Evolutionary conservation across 2,797 vertebrate genomes (phyloP).

Genomic region (Trematomus bernacchii): DNA sequence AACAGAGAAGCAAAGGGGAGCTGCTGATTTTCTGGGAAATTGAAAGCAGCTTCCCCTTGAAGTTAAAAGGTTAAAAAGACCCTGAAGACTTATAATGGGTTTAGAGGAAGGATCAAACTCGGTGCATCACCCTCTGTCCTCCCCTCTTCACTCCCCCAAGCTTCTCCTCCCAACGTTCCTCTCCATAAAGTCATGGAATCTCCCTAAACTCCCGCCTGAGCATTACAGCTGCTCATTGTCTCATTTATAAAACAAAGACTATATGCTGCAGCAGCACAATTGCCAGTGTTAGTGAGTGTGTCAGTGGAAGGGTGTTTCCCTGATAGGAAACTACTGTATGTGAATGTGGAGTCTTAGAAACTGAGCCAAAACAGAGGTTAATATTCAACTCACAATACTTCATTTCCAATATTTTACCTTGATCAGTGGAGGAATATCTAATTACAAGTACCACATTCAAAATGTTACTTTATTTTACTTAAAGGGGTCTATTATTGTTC

Average conservation of each 20-base stretch:
- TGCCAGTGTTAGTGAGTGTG: constrained; percentile 27
- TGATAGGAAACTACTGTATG: constrained; percentile 31
- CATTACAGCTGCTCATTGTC: constrained; percentile 70
- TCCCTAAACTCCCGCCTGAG: constrained; percentile 71
- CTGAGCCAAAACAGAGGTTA: constrained; percentile 14
- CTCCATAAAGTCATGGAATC: constrained; percentile 68
- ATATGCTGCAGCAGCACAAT: constrained; percentile 52
- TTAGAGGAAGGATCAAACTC: constrained; percentile 33
- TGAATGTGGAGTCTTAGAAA: constrained; percentile 22
- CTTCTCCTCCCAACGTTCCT: constrained; percentile 63
- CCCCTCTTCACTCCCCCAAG: constrained; percentile 51
- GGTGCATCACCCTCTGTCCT: constrained; percentile 44
- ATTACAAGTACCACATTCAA: no score
- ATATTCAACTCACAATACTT: background rate
- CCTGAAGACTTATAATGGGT: constrained; percentile 36
- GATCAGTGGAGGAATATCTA: no score
- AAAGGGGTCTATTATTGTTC: no score
- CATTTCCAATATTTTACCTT: background rate
- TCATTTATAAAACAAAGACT: constrained; percentile 57
- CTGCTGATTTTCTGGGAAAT: constrained; percentile 1
- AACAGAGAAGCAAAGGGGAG: constrained; percentile 14
- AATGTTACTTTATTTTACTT: no score
- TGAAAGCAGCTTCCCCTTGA: constrained; percentile 4
- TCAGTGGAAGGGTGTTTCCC: constrained; percentile 54
- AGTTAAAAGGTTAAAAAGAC: constrained; percentile 26